These are phyloP conservation scores for Leptogaster cylindrica DNA, from an alignment of 2,888 invertebrate species.

Conservation along the genomic window DNA sequence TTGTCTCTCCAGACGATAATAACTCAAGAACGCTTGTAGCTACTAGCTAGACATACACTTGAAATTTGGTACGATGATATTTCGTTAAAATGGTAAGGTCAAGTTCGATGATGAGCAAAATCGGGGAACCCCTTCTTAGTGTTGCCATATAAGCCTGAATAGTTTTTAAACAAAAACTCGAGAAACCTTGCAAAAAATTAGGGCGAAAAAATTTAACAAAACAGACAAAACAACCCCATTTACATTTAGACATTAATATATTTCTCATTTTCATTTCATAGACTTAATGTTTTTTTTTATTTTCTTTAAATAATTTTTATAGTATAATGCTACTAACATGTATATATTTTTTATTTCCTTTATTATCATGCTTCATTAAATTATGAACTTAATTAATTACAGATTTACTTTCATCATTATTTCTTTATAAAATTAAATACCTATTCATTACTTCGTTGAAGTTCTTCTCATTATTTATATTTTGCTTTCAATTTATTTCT, in stretches of 20 bases:
- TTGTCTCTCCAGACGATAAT: no score
- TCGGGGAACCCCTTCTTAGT: no score
- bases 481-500: conserved; percentile 7
- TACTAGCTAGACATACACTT: no score
- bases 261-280: conserved; percentile 28
- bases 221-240: not conserved
- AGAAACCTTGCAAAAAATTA: no score
- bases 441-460: conserved; percentile 39
- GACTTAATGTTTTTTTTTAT: conserved; percentile 24
- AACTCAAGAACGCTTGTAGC: no score
- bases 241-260: conserved; percentile 40
- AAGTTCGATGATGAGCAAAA: no score
- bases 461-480: conserved; percentile 9
- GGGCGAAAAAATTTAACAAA: no score
- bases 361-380: conserved; percentile 35
- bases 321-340: conserved; percentile 40
- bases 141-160: no score
- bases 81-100: no score
- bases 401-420: not conserved
- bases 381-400: conserved; percentile 16
- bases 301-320: conserved; percentile 17
- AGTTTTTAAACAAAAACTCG: no score
- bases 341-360: conserved; percentile 36
- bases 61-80: no score
- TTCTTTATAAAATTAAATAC: conserved; percentile 28